Evolutionary conservation across 2,797 vertebrate species (phyloP), one percentile per base, ranked within the genome.

Genomic region (Anabacerthia variegaticeps): DNA sequence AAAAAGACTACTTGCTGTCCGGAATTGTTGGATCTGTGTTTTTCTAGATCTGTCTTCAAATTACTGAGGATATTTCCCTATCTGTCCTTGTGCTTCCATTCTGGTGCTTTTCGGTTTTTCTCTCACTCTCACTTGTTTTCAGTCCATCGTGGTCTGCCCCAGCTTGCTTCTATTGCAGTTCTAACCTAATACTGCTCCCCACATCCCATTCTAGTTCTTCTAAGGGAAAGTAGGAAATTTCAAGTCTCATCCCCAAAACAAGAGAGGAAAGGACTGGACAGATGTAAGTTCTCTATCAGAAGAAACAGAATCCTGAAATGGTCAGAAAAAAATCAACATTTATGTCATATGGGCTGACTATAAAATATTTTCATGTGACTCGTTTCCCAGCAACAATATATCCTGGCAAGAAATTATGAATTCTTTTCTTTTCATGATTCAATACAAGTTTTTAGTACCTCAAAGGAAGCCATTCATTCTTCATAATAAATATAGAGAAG

Each of bases 281-380:
- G 18, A 19, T 37, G 58, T 1, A 0, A 37, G 6, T 32, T 63
- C 24, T 61, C 28, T 56, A 88, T 37, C 12, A 37, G 43, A 13
- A 80, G 43, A 88, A 95, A 81, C 3, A 62, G 24, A 81, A 66
- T 36, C 54, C 27, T 93, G 69, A 91, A 87, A 58, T 1, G 4
- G 16, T 41, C 34, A 66, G 59, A 72, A 85, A 78, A 89, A 96
- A 89, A 32, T 58, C 55, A 58, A 3, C 34, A 46, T 82, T 32
- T 85, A 30, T 84, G 16, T 91, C 36, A 11, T 72, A 88, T 55
- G 46, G 86, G 54, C 86, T 86, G 82, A 67, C 52, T 93, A 88
- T 48, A 48, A 92, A 89, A 88, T 96, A 94, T 89, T 91, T 96
- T 67, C 85, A 69, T 95, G 72, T 85, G 55, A 51, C 49, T 94